phyloP scores from a whole-genome alignment of 2,113 vertebrate species.

The Gracilinanus agilis region DNA sequence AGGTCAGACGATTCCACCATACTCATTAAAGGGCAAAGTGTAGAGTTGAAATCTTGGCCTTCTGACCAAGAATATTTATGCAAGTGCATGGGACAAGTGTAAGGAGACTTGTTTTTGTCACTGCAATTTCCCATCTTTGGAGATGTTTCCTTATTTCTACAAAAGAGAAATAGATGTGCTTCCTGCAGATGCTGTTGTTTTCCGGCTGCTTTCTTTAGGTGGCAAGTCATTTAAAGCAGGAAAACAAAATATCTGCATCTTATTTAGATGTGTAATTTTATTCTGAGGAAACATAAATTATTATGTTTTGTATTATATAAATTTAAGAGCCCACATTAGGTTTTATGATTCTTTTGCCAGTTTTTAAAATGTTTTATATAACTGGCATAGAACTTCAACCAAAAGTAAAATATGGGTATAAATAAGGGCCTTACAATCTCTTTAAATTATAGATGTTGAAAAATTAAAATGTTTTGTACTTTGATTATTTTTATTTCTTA shows the following conservation, averaged over 20 bases:
- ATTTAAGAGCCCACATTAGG: conserved; percentile 83
- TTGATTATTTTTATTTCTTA: conserved; percentile 89
- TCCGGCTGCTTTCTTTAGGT: conserved; percentile 79
- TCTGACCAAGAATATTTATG: background rate
- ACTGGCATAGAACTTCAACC: conserved; percentile 78
- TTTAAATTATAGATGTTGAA: conserved; percentile 88
- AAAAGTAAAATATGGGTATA: conserved; percentile 81
- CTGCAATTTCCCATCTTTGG: background rate
- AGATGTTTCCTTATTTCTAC: background rate
- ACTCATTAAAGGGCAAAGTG: background rate
- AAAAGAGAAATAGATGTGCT: conserved; percentile 52
- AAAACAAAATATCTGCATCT: conserved; percentile 87
- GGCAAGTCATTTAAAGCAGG: conserved; percentile 79
- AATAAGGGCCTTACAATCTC: conserved; percentile 85
- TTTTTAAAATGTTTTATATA: conserved; percentile 84
- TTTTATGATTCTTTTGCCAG: conserved; percentile 78
- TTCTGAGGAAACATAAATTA: conserved; percentile 88
- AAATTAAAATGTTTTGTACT: conserved; percentile 88
- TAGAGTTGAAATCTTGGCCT: background rate
- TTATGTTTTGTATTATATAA: conserved; percentile 89
- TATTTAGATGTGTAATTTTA: conserved; percentile 88
- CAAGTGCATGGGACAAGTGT: background rate
- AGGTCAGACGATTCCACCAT: background rate
- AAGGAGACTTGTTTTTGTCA: background rate
- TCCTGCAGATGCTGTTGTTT: conserved; percentile 77